These are phyloP conservation scores for Ceratoteleas bidentatus DNA, from an alignment of 1,140 invertebrate genomes.

Conservation along the genomic window DNA sequence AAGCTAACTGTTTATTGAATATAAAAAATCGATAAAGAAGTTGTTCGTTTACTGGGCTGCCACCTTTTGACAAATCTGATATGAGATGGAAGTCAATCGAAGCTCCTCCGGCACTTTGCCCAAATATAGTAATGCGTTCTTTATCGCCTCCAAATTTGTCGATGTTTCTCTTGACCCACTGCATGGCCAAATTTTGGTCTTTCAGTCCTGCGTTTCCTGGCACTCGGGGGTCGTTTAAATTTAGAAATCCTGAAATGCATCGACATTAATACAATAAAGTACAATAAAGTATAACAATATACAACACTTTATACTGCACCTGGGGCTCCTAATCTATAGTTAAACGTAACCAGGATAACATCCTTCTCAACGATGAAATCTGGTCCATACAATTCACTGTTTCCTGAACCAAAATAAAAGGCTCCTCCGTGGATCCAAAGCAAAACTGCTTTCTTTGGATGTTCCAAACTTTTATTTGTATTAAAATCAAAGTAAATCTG, in stretches of 20 bases:
- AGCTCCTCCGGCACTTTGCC: slow-evolving; percentile 32
- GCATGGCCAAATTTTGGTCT: slow-evolving; percentile 27
- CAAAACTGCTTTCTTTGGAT: not conserved
- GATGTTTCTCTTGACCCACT: slow-evolving; percentile 35
- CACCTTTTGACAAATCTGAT: no score
- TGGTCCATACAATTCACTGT: not conserved
- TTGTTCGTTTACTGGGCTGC: no score
- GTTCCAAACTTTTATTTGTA: not conserved
- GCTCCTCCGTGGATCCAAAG: not conserved
- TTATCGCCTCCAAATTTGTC: slow-evolving; percentile 32
- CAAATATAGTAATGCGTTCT: slow-evolving; percentile 23
- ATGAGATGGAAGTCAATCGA: slow-evolving; percentile 24
- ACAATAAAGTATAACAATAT: no score
- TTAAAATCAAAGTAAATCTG: not conserved
- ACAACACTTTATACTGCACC: no score
- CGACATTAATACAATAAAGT: no score
- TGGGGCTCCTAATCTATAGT: not conserved
- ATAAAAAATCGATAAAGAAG: no score
- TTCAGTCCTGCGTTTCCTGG: slow-evolving; percentile 34
- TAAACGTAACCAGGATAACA: not conserved
- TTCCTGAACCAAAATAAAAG: slow-evolving; percentile 1
- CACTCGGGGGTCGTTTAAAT: not conserved
- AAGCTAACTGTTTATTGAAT: no score
- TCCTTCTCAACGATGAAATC: not conserved
- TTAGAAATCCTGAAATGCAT: slow-evolving; percentile 22